phyloP scores from a whole-genome alignment of 1,140 invertebrate species.

The Hesperophylax magnus region DNA sequence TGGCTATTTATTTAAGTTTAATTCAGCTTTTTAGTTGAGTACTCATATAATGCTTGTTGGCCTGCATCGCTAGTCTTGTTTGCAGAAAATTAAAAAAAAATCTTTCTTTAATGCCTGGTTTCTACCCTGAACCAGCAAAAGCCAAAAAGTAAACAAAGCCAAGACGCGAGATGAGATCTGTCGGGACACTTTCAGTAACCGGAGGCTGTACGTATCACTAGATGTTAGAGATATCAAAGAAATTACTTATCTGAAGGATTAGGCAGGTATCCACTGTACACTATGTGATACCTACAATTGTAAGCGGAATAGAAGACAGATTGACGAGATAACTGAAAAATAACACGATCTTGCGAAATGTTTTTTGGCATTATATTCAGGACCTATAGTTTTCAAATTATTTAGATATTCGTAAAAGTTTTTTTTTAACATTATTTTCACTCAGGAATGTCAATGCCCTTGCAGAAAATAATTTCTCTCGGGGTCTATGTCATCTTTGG shows the following conservation, averaged over 20 bases:
- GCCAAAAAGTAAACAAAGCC: slow-evolving; percentile 10
- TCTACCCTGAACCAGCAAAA: background rate
- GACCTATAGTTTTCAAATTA: too few species aligned
- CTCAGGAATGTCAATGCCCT: too few species aligned
- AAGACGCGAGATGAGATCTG: slow-evolving; percentile 24
- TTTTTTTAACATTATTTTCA: too few species aligned
- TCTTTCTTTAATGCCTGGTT: background rate
- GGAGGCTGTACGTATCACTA: background rate
- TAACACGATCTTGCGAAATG: too few species aligned
- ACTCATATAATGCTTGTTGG: too few species aligned
- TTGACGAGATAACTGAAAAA: background rate
- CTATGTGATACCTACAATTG: background rate
- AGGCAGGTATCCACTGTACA: background rate
- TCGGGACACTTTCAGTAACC: slow-evolving; percentile 23
- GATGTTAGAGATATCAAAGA: slow-evolving; percentile 21
- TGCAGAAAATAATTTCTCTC: too few species aligned
- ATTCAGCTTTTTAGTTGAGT: too few species aligned
- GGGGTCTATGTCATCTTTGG: too few species aligned
- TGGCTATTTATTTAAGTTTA: too few species aligned
- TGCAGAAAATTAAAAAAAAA: too few species aligned
- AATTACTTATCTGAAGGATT: background rate
- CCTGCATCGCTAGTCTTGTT: too few species aligned
- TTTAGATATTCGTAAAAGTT: too few species aligned
- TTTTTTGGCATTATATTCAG: background rate
- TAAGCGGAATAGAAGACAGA: background rate